Base-by-base conservation (phyloP, 1,140 invertebrate species). In the Cotesia glomerata region DNA sequence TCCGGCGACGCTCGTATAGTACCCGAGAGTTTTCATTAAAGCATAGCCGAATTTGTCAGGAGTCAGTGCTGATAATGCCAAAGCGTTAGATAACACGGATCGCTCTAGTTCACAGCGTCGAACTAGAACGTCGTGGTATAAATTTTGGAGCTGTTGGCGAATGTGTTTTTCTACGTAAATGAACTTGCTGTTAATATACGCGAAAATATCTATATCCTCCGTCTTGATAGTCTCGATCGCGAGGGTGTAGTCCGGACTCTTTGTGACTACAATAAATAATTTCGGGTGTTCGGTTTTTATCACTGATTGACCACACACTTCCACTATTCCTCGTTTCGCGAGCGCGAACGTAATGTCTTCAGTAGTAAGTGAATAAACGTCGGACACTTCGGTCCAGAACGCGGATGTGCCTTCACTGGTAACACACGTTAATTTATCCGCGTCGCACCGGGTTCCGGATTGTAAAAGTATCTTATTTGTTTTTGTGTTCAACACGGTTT, bases 151-250 rank as follows among this genome's bases (percentile, higher is more conserved):
- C 49, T 71, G 69, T 7, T 7, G 65, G 1, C 71, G 67, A 26
- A 74, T 32, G 52, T 72, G 72, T 34, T 56, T 72, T 45, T 79
- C 78, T 0, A 71, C 72, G 34, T 77, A 79, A 0, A 77, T 16
- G 11, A 77, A 79, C 52, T 77, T 77, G 0, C 74, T 45, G 35
- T 79, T 79, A 0, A 79, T 56, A n/a, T 79, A 79, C 5, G 74
- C 65, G 62, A 75, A 39, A 26, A 77, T 36, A 16, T 77, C 78
- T 13, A 79, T 66, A 16, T 79, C 74, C 16, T 77, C 72, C 0
- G 39, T 62, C 9, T 32, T 68, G 8, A 52, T 67, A 5, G 13
- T 5, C n/a, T 16, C 52, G 9, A 54, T 0, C n/a, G 9, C 5
- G 8, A 14, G 5, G 16, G 56, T 35, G 2, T 54, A 39, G 14